phyloP scores from a whole-genome alignment of 2,888 invertebrate species.

The Tenthredo notha region DNA sequence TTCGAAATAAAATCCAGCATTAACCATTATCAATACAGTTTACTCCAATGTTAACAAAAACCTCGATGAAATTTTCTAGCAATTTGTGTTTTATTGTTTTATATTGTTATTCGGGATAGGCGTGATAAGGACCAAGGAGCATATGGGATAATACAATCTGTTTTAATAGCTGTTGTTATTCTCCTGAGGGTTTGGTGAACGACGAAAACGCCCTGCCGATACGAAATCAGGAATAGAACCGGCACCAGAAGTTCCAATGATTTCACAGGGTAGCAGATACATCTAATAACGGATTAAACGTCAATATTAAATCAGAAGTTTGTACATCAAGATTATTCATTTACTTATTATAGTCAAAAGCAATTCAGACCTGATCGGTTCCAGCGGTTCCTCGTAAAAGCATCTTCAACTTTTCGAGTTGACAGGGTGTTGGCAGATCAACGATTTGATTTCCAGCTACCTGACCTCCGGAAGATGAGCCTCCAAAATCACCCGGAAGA shows the following conservation, averaged over 20 bases:
- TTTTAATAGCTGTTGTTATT: slow-evolving; percentile 49
- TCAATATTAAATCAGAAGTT: neutral
- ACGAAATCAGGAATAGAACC: slow-evolving; percentile 30
- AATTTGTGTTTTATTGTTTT: slow-evolving; percentile 38
- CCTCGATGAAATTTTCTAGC: slow-evolving; percentile 5
- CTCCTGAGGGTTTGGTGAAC: slow-evolving; percentile 37
- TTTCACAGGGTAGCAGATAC: slow-evolving; percentile 63
- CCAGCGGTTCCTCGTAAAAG: slow-evolving; percentile 80
- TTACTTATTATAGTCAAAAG: neutral
- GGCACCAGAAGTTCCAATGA: slow-evolving; percentile 58
- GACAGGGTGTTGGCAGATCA: slow-evolving; percentile 78
- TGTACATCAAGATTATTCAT: neutral
- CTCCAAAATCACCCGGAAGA: slow-evolving; percentile 55
- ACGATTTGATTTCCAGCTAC: slow-evolving; percentile 53
- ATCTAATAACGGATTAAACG: slow-evolving; percentile 55
- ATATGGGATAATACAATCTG: slow-evolving; percentile 13
- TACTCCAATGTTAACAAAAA: slow-evolving; percentile 61
- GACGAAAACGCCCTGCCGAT: slow-evolving; percentile 42
- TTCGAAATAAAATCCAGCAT: neutral
- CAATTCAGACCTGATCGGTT: slow-evolving; percentile 77
- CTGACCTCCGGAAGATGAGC: slow-evolving; percentile 37
- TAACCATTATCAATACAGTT: neutral
- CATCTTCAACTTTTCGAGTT: slow-evolving; percentile 80
- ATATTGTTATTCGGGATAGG: slow-evolving; percentile 20
- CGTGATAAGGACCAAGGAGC: slow-evolving; percentile 17